Evolutionary conservation across 2,888 invertebrate genomes (phyloP), one percentile per base, ranked within the genome.

Genomic region (Cantharis nigra): DNA sequence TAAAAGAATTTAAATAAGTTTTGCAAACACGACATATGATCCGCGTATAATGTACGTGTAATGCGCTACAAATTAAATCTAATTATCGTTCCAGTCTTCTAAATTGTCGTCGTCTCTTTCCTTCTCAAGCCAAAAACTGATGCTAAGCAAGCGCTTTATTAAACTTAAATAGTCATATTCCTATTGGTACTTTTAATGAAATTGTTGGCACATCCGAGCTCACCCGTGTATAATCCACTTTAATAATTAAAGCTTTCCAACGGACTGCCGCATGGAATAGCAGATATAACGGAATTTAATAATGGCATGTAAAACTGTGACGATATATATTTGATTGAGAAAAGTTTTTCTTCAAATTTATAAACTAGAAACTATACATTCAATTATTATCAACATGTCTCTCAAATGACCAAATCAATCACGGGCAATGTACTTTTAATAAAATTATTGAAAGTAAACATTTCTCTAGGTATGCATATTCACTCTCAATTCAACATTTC

Each of bases 241-340:
- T 81, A 81, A 80, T 80, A 81, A 82, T 81, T 82, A 81, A 81
- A 80, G 79, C 80, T 78, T 78, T 74, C 79, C 80, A 77, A 77
- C 79, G 78, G 79, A 72, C 80, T 75, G 78, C 76, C 75, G 75
- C 79, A 75, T 79, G 76, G 75, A 78, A 75, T 76, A 77, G 80
- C 79, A 80, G 82, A 82, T 83, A 84, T 82, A 83, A 83, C 82
- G 80, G 82, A 82, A 81, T 81, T 82, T 79, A 80, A 75, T 80
- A 78, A 75, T 67, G 65, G n/a, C 65, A 26, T 23, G 65, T 26
- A 67, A 67, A 67, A 67, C 26, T 67, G 20, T 67, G 49, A 49
- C 49, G 49, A 49, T 49, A 49, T 49, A 49, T 49, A 49, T 49
- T 49, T 49, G 49, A 49, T 49, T 49, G 49, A 49, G 49, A 49